These are phyloP conservation scores for Anser brachyrhynchus DNA, from an alignment of 2,113 vertebrate genomes.

Conservation along the genomic window DNA sequence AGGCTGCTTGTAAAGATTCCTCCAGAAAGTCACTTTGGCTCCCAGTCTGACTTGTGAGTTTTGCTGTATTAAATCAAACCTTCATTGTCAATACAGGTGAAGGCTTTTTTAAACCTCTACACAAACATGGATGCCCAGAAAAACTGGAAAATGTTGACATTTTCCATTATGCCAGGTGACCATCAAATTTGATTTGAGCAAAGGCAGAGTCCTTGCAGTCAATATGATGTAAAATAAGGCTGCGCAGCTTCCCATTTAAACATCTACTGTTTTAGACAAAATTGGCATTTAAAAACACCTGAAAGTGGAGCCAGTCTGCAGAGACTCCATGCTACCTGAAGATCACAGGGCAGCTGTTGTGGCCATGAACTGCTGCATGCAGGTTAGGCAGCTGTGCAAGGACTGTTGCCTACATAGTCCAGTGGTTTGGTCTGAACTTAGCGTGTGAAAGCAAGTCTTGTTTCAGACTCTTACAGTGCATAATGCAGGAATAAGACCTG, in stretches of 20 bases:
- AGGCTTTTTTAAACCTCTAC: background rate
- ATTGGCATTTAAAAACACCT: background rate
- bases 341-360: background rate
- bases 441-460: fast-evolving
- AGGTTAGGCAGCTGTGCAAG: background rate
- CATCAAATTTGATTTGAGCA: background rate
- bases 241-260: background rate
- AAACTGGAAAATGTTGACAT: background rate
- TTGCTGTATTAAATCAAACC: background rate
- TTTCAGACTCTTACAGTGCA: background rate
- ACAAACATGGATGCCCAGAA: background rate
- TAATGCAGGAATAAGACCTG: background rate
- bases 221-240: background rate
- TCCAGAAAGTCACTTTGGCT: background rate
- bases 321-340: background rate
- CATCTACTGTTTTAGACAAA: background rate
- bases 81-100: background rate
- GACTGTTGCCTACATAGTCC: background rate
- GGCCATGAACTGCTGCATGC: background rate
- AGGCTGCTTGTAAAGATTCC: background rate
- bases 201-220: background rate
- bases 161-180: background rate
- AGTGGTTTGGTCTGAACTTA: background rate
- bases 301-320: background rate
- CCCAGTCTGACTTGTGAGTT: background rate